Evolutionary conservation across 2,888 invertebrate species (phyloP), one percentile per base, ranked within the genome.

Genomic region (Phaedon cochleariae): DNA sequence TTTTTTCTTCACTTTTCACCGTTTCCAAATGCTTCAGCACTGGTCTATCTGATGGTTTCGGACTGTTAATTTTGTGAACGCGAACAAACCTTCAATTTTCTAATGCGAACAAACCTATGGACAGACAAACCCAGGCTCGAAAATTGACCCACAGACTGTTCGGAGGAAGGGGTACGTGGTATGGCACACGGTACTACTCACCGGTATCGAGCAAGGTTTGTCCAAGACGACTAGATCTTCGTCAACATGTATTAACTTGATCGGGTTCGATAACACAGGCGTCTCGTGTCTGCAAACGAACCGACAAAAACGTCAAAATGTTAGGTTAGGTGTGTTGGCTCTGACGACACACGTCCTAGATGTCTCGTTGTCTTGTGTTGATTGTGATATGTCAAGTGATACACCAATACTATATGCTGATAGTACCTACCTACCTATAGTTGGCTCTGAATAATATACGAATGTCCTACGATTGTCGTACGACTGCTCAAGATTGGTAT

Each of bases 131-230:
- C 20, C 54, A 54, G 17, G 37, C 34, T 21, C 20, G 18, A 18
- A 29, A 54, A 34, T 1, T n/a, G 18, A 54, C 54, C 37, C 31
- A 54, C 31, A 41, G 4, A 15, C 15, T 41, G 41, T 41, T 41
- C 41, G 15, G 41, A 15, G 41, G 15, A 41, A 41, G 41, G 41
- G n/a, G 15, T 15, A 9, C 9, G 6, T 34, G n/a, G 41, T 41
- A 41, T 12, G 12, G 6, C 45, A 57, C 34, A 57, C 45, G 57
- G 57, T 45, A 57, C 82, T 84, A 89, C 90, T 90, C 90, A 93
- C 92, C 86, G 94, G 94, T 84, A 95, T 88, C 79, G 94, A 94
- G 84, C 93, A 90, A 81, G 94, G 95, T 87, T 95, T 95, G 87
- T 95, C 92, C 86, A 95, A 88, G 84, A 95, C 95, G 83, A 95